These are phyloP conservation scores for Seira musarum DNA, from an alignment of 2,888 invertebrate genomes.

Conservation along the genomic window DNA sequence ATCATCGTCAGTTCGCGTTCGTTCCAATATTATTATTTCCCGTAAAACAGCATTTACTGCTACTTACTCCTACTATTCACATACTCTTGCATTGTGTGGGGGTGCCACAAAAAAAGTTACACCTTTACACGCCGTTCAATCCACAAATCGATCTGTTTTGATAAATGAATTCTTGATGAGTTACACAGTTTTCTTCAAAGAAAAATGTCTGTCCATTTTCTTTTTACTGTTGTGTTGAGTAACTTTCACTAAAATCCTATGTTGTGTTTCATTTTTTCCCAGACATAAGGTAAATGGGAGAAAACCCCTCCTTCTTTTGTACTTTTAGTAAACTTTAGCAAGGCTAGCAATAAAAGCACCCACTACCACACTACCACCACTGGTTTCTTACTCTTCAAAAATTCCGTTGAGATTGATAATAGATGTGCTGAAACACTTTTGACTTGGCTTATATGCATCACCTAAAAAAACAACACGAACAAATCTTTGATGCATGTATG, in stretches of 20 bases:
- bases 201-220: slow-evolving; percentile 18
- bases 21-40: too few relatives aligned
- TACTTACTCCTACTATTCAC: too few relatives aligned
- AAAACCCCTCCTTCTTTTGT: slow-evolving; percentile 5
- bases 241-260: background rate
- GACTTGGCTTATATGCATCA: slow-evolving; percentile 28
- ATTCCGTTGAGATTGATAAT: slow-evolving; percentile 58
- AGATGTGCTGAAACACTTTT: slow-evolving; percentile 52
- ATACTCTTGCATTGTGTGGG: too few relatives aligned
- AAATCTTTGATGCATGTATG: slow-evolving; percentile 59
- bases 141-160: slow-evolving; percentile 54
- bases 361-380: slow-evolving; percentile 29
- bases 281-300: too few relatives aligned
- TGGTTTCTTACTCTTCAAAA: slow-evolving; percentile 28
- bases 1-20: too few relatives aligned
- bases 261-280: background rate
- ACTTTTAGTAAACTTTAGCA: background rate
- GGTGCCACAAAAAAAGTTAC: too few relatives aligned
- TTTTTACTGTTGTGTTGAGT: background rate
- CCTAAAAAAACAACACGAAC: slow-evolving; percentile 26
- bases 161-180: slow-evolving; percentile 60
- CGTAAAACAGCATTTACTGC: too few relatives aligned
- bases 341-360: slow-evolving; percentile 52
- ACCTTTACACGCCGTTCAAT: slow-evolving; percentile 17
- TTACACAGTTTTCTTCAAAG: slow-evolving; percentile 32